Base-by-base conservation (phyloP, 2,113 vertebrate species). In the Chlorodrepanis virens region DNA sequence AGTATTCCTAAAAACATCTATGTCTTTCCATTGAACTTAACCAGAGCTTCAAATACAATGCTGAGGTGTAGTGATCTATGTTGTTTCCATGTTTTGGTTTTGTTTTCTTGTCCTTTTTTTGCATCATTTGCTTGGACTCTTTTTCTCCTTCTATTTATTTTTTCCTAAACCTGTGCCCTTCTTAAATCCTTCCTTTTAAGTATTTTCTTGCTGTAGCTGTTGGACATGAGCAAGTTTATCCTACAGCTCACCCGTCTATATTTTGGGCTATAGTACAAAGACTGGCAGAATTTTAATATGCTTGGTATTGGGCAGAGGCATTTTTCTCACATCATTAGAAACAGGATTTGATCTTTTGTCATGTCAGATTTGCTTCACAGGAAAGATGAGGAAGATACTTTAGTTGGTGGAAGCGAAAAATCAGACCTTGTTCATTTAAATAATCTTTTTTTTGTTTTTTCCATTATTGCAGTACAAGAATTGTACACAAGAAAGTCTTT, bases 71-170 rank as follows among this genome's bases (percentile, higher is more conserved):
- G 29, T 28, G 20, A 3, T 8, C 7, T 42, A 3, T 59, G 15
- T 15, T 67, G 5, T 42, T 61, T 70, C 27, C 31, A 15, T 40
- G 29, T 18, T 29, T 53, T 18, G 40, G 5, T 10, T 24, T 21
- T 86, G 71, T 21, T 20, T 40, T 23, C 28, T 33, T 52, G 5
- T 24, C 3, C 5, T 27, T 60, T 68, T 18, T 59, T 67, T 22
- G 12, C 5, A 24, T 47, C 0, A 1, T 45, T 88, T 67, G 2
- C 5, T 79, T n/a, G 6, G 5, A 3, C 1, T 33, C 59, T 54
- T 56, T 42, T 13, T 2, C 9, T 24, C 5, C 10, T 28, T 44
- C 6, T 44, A 9, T 35, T 67, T 24, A 2, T 21, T 39, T 39
- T 75, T 10, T 3, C 1, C 29, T 84, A 69, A 80, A 69, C 2